These are phyloP conservation scores for mouse (Mus musculus) DNA, from an alignment of 2,113 vertebrate species.

Conservation along the genomic window GRCm39 chr4:87778001-87778500, in stretches of 20 bases:
- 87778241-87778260: background rate
- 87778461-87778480: background rate
- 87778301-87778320: background rate
- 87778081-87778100: background rate
- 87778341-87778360: background rate
- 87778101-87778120: background rate
- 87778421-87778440: background rate
- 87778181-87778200: background rate
- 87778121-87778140: background rate
- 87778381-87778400: constrained; percentile 1
- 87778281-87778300: no score
- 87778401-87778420: constrained; percentile 34
- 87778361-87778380: constrained; percentile 41
- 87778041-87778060: background rate
- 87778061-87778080: no score
- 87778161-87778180: background rate
- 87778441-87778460: background rate
- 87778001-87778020: background rate
- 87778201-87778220: no score
- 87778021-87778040: background rate
- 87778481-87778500: background rate
- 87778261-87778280: background rate
- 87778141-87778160: background rate
- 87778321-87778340: background rate
- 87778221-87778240: background rate